Conservation (phyloP, 2,888 invertebrate species). For the Lypha dubia region DNA sequence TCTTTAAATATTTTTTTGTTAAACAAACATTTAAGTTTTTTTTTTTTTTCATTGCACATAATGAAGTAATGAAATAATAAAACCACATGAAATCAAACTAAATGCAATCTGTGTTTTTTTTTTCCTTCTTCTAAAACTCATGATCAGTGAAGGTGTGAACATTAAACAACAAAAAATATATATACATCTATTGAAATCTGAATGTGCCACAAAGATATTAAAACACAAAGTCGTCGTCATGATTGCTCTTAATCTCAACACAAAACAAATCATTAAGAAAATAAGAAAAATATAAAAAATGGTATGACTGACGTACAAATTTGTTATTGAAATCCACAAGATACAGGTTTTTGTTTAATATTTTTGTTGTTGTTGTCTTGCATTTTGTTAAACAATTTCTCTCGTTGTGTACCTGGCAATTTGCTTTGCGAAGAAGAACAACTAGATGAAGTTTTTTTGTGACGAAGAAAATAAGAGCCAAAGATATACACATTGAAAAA, state of each 20-base stretch:
- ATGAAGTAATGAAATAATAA: slow-evolving; percentile 70
- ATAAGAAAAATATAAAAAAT: not conserved
- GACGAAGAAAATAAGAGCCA: slow-evolving; percentile 15
- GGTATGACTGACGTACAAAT: slow-evolving; percentile 40
- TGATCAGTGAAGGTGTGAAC: slow-evolving; percentile 69
- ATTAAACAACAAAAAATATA: slow-evolving; percentile 52
- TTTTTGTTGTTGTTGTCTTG: no score
- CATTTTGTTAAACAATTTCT: slow-evolving; percentile 1
- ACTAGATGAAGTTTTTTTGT: no score
- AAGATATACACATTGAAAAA: slow-evolving; percentile 49
- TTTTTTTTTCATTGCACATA: slow-evolving; percentile 36
- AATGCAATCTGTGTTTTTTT: slow-evolving; percentile 42
- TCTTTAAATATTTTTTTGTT: slow-evolving; percentile 3
- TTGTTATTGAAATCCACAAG: slow-evolving; percentile 48
- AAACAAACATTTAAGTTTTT: slow-evolving; percentile 43
- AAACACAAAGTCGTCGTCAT: slow-evolving; percentile 39
- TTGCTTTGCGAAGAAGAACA: slow-evolving; percentile 36
- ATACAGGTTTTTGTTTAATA: slow-evolving; percentile 60
- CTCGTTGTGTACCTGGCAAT: slow-evolving; percentile 47
- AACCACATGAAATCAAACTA: slow-evolving; percentile 70
- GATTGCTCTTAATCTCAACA: slow-evolving; percentile 6
- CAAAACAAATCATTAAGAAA: not conserved
- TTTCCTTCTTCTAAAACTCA: slow-evolving; percentile 8
- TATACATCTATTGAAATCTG: slow-evolving; percentile 28
- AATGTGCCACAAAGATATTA: slow-evolving; percentile 38